Conservation (phyloP, 2,113 vertebrate genomes). For the Sprattus sprattus region DNA sequence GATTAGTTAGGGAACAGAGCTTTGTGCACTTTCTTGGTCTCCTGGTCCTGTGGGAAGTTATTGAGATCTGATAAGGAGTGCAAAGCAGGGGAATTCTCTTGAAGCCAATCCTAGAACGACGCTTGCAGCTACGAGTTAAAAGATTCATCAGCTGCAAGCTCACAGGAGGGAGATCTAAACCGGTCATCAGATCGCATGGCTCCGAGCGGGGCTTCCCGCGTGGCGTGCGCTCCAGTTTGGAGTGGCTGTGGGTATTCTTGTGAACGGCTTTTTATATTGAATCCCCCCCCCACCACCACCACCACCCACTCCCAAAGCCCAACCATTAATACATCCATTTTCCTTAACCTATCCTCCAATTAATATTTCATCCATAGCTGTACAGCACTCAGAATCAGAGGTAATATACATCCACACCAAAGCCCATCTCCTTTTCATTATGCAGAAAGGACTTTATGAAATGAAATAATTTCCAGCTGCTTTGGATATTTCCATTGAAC, state of each 20-base stretch:
- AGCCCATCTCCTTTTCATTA: slow-evolving; percentile 59
- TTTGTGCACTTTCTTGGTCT: neutral
- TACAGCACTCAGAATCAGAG: slow-evolving; percentile 47
- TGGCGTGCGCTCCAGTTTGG: neutral
- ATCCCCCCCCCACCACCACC: neutral
- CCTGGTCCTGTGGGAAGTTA: neutral
- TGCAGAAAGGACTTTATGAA: slow-evolving; percentile 50
- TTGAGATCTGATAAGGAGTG: slow-evolving; percentile 29
- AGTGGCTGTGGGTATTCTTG: neutral
- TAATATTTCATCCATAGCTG: slow-evolving; percentile 44
- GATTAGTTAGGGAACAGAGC: neutral
- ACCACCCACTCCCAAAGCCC: neutral
- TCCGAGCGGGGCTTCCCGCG: neutral
- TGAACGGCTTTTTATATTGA: neutral
- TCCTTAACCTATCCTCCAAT: slow-evolving; percentile 32
- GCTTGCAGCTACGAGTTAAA: neutral
- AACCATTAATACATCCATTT: slow-evolving; percentile 1
- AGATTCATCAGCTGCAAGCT: neutral
- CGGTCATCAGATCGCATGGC: neutral
- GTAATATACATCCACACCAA: slow-evolving; percentile 54
- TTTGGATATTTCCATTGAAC: slow-evolving; percentile 21
- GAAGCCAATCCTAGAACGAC: neutral
- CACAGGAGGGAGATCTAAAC: neutral
- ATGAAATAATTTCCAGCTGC: slow-evolving; percentile 50
- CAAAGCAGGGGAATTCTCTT: neutral